Evolutionary conservation across 2,888 invertebrate genomes (phyloP), one percentile per base, ranked within the genome.

Genomic region (Mythimna albipuncta): DNA sequence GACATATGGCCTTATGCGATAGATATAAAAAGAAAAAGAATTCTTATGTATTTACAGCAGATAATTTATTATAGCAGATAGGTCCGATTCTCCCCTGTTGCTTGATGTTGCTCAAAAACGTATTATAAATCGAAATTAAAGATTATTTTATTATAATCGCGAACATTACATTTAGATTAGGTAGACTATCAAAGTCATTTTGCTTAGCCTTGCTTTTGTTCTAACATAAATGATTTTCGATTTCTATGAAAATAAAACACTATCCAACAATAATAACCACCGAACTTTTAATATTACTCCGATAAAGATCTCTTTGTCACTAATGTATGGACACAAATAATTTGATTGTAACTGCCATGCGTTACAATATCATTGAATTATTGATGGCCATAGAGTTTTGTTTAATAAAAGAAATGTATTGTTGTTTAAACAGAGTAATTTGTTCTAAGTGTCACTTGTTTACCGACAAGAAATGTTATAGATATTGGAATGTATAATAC

Each of bases 341-440:
- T 92, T 91, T 90, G 91, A 92, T 93, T 92, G 89, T 89, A 72
- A 77, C 77, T 76, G 70, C 77, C 88, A 83, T 88, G 72, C 70
- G 84, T 84, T 83, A 77, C 79, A 81, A 85, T 76, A 80, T 76
- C 69, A 47, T 77, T 93, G 88, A 91, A 93, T 93, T 86, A 90
- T 90, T 78, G 67, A 92, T 88, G 81, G 76, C 89, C 87, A 90
- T 91, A 86, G 87, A 82, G 83, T 87, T 89, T 91, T 90, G 91
- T 91, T 91, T 92, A 91, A 90, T 92, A 89, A 88, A 91, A 89
- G 77, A 85, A 88, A 71, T 89, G 87, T 82, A 72, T 78, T 82
- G 74, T 80, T 89, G 85, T 84, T 85, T 85, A 84, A 85, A 81
- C 79, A 77, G 75, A 80, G 77, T 82, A 80, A 87, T 89, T 87